Evolutionary conservation across 2,113 vertebrate genomes (phyloP).

Genomic region (Cervus canadensis): DNA sequence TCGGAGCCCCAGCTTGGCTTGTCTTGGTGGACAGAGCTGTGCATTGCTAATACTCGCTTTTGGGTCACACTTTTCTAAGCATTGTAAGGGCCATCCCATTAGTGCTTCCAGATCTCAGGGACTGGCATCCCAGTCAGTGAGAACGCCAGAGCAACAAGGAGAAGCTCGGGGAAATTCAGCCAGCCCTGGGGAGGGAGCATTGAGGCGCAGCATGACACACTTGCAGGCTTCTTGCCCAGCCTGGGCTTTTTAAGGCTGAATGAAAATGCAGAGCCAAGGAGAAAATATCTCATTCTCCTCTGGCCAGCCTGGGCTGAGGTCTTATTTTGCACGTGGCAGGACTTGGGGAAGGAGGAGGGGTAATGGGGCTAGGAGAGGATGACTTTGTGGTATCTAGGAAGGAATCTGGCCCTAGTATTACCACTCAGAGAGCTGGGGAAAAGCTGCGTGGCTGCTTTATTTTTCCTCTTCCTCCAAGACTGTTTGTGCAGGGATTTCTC

Average conservation of each 20-base stretch:
- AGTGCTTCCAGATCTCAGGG: neutral
- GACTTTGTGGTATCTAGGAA: neutral
- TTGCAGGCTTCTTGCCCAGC: neutral
- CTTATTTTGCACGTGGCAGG: conserved; percentile 60
- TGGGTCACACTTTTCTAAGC: neutral
- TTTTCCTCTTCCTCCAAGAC: neutral
- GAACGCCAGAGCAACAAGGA: neutral
- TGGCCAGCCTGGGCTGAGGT: conserved; percentile 30
- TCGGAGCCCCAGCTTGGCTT: neutral
- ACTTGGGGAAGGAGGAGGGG: conserved; percentile 51
- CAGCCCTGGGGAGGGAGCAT: neutral
- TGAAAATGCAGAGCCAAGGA: conserved; percentile 44
- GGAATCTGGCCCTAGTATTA: neutral
- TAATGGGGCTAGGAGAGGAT: neutral
- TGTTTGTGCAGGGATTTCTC: neutral
- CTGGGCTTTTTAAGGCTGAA: conserved; percentile 21
- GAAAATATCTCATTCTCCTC: conserved; percentile 51
- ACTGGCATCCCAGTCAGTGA: neutral
- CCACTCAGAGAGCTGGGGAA: neutral
- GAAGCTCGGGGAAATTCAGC: neutral
- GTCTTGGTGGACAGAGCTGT: neutral
- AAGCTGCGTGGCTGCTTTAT: neutral
- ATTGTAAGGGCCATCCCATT: neutral
- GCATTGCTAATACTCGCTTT: neutral
- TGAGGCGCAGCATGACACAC: rapidly evolving